Evolutionary conservation across 2,888 invertebrate species (phyloP), one percentile per base, ranked within the genome.

Genomic region (Phlogophora meticulosa): DNA sequence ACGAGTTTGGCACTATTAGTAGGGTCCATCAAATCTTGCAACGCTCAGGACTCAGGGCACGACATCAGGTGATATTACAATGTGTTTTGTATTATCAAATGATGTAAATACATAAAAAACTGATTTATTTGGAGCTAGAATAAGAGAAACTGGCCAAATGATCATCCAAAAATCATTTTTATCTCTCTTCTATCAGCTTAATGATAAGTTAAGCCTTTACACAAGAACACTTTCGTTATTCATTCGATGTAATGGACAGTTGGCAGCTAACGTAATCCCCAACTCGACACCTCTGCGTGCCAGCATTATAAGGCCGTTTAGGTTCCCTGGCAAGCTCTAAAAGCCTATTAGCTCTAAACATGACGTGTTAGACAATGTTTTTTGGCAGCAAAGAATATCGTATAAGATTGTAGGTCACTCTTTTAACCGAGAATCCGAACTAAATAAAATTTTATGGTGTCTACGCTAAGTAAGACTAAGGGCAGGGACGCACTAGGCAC

Each of bases 261-360:
- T 62, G 61, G 58, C 61, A 51, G n/a, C 43, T 10, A 62, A 45
- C 40, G 20, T 66, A 63, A 76, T 76, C 65, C 55, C n/a, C 2
- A 40, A 3, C 17, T 55, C 61, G 20, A 65, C 63, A 34, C 51
- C 46, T 70, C 15, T 15, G 24, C 57, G 43, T 63, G 72, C 57
- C 56, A 72, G 45, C 22, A 34, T 77, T 55, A 58, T 43, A 58
- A 45, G 42, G 36, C 32, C 53, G 17, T 52, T 61, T 34, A 13
- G 10, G 32, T 11, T 5, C 49, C 28, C 40, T 51, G 46, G 42
- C 43, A 66, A 56, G 20, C 46, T 52, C 24, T 57, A 15, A 52
- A 17, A 67, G 48, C 32, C 38, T 40, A 49, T 56, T 52, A 40
- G 36, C 43, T 20, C 52, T 52, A 55, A 60, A 36, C 51, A 71